A percentile compares a stretch with the other conserved stretches of the same genome.
Evolutionary conservation across 1,140 invertebrate species (phyloP).

Genomic region (Leptoteleia sp.): DNA sequence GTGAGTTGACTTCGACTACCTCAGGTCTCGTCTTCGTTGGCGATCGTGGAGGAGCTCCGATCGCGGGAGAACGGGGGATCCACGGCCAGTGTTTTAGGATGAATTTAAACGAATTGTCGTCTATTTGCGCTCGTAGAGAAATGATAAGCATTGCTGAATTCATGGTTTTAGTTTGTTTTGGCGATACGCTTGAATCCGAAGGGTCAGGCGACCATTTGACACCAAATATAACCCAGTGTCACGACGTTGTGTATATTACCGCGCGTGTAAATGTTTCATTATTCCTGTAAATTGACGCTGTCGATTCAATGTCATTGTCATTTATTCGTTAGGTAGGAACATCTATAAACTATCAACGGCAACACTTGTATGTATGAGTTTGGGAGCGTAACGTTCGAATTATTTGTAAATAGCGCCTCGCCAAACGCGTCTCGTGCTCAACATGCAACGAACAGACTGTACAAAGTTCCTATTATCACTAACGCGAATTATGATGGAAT

Average conservation of each 20-base stretch:
- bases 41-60: slow-evolving; percentile 38
- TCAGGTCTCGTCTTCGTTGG: slow-evolving; percentile 53
- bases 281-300: slow-evolving; percentile 49
- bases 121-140: slow-evolving; percentile 28
- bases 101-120: slow-evolving; percentile 27
- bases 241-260: slow-evolving; percentile 39
- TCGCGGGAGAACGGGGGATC: slow-evolving; percentile 30
- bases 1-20: slow-evolving; percentile 53
- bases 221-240: slow-evolving; percentile 48
- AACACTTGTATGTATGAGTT: slow-evolving; percentile 33
- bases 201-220: slow-evolving; percentile 21
- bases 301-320: slow-evolving; percentile 33
- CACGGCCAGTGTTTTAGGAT: slow-evolving; percentile 59
- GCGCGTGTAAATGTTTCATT: slow-evolving; percentile 56
- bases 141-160: slow-evolving; percentile 14
- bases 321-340: slow-evolving; percentile 13
- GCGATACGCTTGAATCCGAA: not conserved
- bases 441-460: slow-evolving; percentile 79
- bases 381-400: slow-evolving; percentile 30
- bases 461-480: slow-evolving; percentile 78
- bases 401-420: slow-evolving; percentile 58
- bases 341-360: slow-evolving; percentile 14
- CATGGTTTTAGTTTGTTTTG: not conserved
- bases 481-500: slow-evolving; percentile 32
- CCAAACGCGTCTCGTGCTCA: slow-evolving; percentile 69